Conservation (phyloP, 2,888 invertebrate genomes). For the Scaptomyza flava region DNA sequence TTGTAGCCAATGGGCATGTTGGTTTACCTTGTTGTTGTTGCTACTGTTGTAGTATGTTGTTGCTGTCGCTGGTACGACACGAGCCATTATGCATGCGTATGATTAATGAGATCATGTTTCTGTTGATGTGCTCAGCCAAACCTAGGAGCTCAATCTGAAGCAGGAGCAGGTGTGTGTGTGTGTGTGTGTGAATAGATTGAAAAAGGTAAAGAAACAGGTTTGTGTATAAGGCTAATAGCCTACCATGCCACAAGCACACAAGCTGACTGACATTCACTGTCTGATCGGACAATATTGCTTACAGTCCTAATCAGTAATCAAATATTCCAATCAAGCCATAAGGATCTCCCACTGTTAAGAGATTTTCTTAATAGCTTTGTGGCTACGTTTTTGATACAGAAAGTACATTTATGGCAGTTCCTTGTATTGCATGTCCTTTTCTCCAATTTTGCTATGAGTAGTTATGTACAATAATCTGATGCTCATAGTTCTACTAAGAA, state of each 20-base stretch:
- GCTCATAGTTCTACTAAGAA: too few species aligned
- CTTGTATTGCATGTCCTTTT: neutral
- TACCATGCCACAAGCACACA: conserved; percentile 24
- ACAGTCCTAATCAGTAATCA: conserved; percentile 50
- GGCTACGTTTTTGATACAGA: neutral
- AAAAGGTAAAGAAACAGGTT: conserved; percentile 5
- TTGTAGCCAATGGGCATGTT: conserved; percentile 35
- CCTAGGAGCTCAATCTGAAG: conserved; percentile 4
- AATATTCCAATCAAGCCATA: conserved; percentile 44
- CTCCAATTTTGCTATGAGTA: too few species aligned
- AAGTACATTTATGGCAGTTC: neutral
- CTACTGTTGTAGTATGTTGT: conserved; percentile 22
- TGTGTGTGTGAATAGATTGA: neutral
- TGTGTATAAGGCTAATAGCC: conserved; percentile 49
- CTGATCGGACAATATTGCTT: conserved; percentile 45
- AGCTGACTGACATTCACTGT: conserved; percentile 11
- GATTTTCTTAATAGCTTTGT: conserved; percentile 14
- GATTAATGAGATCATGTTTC: conserved; percentile 77
- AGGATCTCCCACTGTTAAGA: conserved; percentile 1
- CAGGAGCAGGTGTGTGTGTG: conserved; percentile 5
- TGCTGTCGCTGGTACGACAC: conserved; percentile 54
- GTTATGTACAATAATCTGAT: too few species aligned
- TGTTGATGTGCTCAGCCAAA: conserved; percentile 59
- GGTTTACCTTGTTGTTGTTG: conserved; percentile 22
- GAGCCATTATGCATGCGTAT: conserved; percentile 74